Evolutionary conservation across 2,797 vertebrate species (phyloP), one percentile per base, ranked within the genome.

Genomic region (Crocidura indochinensis): DNA sequence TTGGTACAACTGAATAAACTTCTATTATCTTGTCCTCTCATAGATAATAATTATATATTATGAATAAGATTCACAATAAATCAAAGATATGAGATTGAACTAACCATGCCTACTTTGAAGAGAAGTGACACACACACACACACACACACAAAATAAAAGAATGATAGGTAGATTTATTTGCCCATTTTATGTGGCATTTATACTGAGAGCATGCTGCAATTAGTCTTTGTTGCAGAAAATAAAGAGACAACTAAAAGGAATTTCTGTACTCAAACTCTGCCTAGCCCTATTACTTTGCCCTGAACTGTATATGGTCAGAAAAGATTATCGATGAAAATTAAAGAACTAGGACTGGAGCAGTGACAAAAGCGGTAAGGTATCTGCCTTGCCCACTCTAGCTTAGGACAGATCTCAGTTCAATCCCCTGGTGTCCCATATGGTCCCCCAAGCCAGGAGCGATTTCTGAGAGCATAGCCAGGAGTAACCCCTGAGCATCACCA

Each of bases 271-370:
- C 38, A 74, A 77, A 31, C 7, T 47, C 64, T 68, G 9, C 73
- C 31, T 31, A 69, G 2, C 44, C 62, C 22, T 76, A 60, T 88
- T 44, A 2, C 47, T 87, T 74, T 53, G n/a, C 56, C 69, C 26
- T 86, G 60, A 91, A 47, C 22, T 17, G 69, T 49, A 17, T 15
- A 49, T 15, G 2, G 9, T 15, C 6, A 64, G 64, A 78, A 77
- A 12, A 46, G 85, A 95, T 24, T 69, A 26, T 22, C 71, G 24
- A 20, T 79, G 86, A 93, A 88, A 80, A 60, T 38, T 71, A 88
- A 90, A 84, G 60, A 38, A 71, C 8, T 60, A 38, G 38, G 38
- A 5, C 38, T 38, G 38, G 38, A 38, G 38, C 38, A 5, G 38
- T 38, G 38, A 38, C 38, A 38, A 2, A 38, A 38, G 38, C 5